Percentiles rank a stretch among this genome's conserved stretches.
These are phyloP conservation scores for Proales similis DNA, from an alignment of 1,140 invertebrate species.

Conservation along the genomic window DNA sequence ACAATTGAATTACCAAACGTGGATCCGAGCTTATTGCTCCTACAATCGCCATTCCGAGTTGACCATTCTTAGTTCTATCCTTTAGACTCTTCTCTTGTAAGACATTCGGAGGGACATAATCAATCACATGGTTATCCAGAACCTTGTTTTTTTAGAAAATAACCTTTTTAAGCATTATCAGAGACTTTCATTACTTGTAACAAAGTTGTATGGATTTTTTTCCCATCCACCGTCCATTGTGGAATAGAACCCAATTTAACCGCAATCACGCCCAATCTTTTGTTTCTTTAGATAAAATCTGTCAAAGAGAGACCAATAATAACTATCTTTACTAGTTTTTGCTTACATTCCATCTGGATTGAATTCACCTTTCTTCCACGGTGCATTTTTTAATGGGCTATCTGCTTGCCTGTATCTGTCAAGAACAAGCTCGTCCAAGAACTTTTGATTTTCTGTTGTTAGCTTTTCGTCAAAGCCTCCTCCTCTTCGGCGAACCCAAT, in stretches of 20 bases:
- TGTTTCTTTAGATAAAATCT: neutral
- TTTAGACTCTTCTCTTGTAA: constrained; percentile 58
- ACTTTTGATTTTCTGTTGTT: constrained; percentile 70
- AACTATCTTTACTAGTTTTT: neutral
- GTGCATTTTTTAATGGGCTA: constrained; percentile 58
- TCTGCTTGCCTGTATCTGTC: constrained; percentile 59
- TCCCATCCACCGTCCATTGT: constrained; percentile 80
- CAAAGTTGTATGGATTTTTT: constrained; percentile 68
- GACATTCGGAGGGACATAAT: constrained; percentile 72
- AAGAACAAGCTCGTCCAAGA: constrained; percentile 69
- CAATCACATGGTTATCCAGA: constrained; percentile 88
- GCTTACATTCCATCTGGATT: constrained; percentile 45
- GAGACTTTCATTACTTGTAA: too few species aligned
- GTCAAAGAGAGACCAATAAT: neutral
- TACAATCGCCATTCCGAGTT: constrained; percentile 67
- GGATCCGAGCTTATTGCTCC: constrained; percentile 84
- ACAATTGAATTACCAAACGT: constrained; percentile 55
- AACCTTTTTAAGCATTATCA: too few species aligned
- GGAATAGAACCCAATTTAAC: constrained; percentile 86
- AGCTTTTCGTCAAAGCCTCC: constrained; percentile 59
- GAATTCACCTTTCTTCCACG: constrained; percentile 60
- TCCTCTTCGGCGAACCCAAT: constrained; percentile 29
- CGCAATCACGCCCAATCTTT: constrained; percentile 75
- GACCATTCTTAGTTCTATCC: constrained; percentile 39
- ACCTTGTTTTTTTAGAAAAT: too few species aligned